Conservation (phyloP, 2,888 invertebrate genomes). For the Parapristionchus giblindavisi region DNA sequence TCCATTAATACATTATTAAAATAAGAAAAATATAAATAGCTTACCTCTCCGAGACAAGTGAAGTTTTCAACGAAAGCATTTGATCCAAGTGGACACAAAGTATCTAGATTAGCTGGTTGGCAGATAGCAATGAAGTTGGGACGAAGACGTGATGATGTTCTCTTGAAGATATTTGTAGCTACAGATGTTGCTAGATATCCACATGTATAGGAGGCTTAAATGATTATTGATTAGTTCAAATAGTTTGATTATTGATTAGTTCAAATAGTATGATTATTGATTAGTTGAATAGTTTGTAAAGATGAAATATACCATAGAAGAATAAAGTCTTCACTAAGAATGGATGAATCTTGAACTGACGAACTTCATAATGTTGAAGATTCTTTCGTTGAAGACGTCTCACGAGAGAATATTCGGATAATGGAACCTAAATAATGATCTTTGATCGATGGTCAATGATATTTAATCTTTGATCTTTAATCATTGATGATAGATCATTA, state of each 20-base stretch:
- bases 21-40: not conserved
- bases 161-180: slow-evolving; percentile 53
- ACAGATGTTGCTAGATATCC: slow-evolving; percentile 50
- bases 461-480: no score
- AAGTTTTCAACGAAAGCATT: slow-evolving; percentile 55
- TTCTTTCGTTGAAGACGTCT: not conserved
- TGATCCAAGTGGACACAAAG: slow-evolving; percentile 51
- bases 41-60: slow-evolving; percentile 46
- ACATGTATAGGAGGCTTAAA: slow-evolving; percentile 49
- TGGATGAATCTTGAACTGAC: slow-evolving; percentile 46
- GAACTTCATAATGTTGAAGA: slow-evolving; percentile 17
- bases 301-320: slow-evolving; percentile 40
- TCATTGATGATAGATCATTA: no score
- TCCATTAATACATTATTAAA: no score
- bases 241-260: not conserved
- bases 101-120: slow-evolving; percentile 54
- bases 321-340: slow-evolving; percentile 47
- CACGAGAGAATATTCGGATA: slow-evolving; percentile 34
- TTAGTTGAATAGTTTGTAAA: slow-evolving; percentile 4
- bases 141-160: slow-evolving; percentile 57
- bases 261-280: not conserved
- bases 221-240: not conserved
- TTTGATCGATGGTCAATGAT: slow-evolving; percentile 1
- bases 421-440: slow-evolving; percentile 30
- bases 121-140: slow-evolving; percentile 63